Conservation (phyloP, 2,113 vertebrate species). For the Pao palembangensis region DNA sequence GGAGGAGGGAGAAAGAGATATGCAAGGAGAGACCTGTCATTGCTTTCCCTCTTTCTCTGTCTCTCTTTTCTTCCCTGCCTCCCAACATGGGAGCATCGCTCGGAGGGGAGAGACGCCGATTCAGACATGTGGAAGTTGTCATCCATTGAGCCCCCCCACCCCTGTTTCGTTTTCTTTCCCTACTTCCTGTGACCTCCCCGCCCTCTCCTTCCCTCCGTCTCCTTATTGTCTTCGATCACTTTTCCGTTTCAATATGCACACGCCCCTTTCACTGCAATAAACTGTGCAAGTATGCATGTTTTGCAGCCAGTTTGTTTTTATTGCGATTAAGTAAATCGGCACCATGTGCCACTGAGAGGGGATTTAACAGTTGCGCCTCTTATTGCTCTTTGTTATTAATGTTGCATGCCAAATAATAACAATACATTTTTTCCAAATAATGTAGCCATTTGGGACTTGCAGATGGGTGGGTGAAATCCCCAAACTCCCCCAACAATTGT, state of each 20-base stretch:
- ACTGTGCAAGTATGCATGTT: slow-evolving; percentile 50
- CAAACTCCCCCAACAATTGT: slow-evolving; percentile 49
- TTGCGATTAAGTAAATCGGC: slow-evolving; percentile 69
- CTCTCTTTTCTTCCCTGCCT: slow-evolving; percentile 37
- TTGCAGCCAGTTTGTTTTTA: slow-evolving; percentile 55
- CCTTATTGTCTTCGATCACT: slow-evolving; percentile 7
- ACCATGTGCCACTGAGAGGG: slow-evolving; percentile 60
- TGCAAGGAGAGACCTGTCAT: slow-evolving; percentile 49
- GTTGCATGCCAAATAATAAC: slow-evolving; percentile 61
- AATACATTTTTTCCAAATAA: slow-evolving; percentile 74
- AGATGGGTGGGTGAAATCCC: slow-evolving; percentile 48
- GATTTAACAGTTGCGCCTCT: slow-evolving; percentile 62
- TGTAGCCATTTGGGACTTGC: slow-evolving; percentile 55
- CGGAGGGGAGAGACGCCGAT: slow-evolving; percentile 59
- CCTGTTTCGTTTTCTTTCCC: slow-evolving; percentile 56
- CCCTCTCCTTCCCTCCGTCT: slow-evolving; percentile 41
- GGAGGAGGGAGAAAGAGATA: slow-evolving; percentile 10
- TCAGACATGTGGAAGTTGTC: slow-evolving; percentile 77
- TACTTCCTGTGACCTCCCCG: slow-evolving; percentile 29
- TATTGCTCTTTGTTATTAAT: slow-evolving; percentile 67
- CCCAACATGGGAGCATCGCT: slow-evolving; percentile 66
- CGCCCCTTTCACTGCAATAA: slow-evolving; percentile 52
- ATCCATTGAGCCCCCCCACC: slow-evolving; percentile 57
- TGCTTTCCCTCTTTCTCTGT: slow-evolving; percentile 26
- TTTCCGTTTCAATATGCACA: slow-evolving; percentile 47